Base-by-base conservation (phyloP, 2,888 invertebrate species). In the Metopia argyrocephala region DNA sequence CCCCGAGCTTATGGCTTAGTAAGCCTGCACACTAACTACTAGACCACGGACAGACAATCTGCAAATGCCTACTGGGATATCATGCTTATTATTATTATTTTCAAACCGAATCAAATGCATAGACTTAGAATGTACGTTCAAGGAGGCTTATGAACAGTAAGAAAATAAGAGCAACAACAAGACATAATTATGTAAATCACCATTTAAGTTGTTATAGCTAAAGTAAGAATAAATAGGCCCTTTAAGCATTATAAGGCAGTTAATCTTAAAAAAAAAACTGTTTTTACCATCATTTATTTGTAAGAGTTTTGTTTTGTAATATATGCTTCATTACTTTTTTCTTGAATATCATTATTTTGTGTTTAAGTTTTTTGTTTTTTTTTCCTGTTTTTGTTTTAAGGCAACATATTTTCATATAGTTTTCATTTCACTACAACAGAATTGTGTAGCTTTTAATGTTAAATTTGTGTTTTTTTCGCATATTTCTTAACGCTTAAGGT, bases 401-500 rank as follows among this genome's bases (percentile, higher is more conserved):
- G 38, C 12, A 15, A 9, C 15, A 38, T 38, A 38, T 38, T 38
- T 38, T 15, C 38, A 12, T 38, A 38, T 15, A 38, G 3, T 38
- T 38, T 38, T 38, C 15, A 7, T 48, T 6, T 52, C 27, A 54
- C 15, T 56, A 15, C 20, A 25, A 7, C 38, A 21, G 56, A 70
- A 25, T 6, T 28, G 23, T 45, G 27, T 56, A 27, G 6, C 27
- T 15, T 48, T 23, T 46, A 27, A 56, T 61, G 28, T 61, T 78
- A 61, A 59, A 78, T 48, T n/a, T 38, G n/a, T 50, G 2, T 31
- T 54, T 48, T 61, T 74, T 74, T 74, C 48, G n/a, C n/a, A n/a
- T n/a, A n/a, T n/a, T n/a, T n/a, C n/a, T n/a, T n/a, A n/a, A n/a
- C 12, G 76, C 81, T 81, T 78, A 28, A 81, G 78, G 81, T 81